phyloP scores from a whole-genome alignment of 2,113 vertebrate species.

The Tringa solitaria region DNA sequence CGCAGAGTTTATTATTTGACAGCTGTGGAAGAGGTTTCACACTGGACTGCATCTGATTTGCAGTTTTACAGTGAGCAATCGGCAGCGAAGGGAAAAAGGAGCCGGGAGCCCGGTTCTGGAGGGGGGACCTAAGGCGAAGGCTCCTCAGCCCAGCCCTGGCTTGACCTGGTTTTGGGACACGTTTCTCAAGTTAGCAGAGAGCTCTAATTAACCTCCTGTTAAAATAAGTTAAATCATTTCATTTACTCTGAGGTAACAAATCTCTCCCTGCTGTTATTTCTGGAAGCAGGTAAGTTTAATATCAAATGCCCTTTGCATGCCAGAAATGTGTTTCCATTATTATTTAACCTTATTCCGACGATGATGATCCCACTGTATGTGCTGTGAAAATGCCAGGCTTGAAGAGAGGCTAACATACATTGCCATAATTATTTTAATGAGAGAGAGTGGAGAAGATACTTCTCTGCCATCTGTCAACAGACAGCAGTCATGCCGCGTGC shows the following conservation, averaged over 20 bases:
- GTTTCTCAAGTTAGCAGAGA: conserved; percentile 35
- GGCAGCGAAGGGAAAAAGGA: conserved; percentile 45
- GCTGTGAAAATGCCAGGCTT: conserved; percentile 39
- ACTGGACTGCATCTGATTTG: conserved; percentile 70
- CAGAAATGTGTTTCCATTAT: conserved; percentile 39
- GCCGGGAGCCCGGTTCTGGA: conserved; percentile 27
- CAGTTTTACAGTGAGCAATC: conserved; percentile 63
- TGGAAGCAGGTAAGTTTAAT: conserved; percentile 46
- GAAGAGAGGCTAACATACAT: conserved; percentile 46
- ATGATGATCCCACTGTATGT: background rate
- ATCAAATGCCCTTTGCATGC: conserved; percentile 39
- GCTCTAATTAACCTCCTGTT: conserved; percentile 66
- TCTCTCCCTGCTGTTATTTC: conserved; percentile 60
- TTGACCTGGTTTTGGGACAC: conserved; percentile 59
- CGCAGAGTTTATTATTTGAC: conserved; percentile 55
- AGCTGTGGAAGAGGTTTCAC: conserved; percentile 64
- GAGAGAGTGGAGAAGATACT: conserved; percentile 33
- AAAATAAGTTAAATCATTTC: conserved; percentile 49
- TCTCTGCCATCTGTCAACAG: conserved; percentile 59
- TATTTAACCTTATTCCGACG: conserved; percentile 37
- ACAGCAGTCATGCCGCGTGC: background rate
- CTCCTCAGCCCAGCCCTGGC: conserved; percentile 2
- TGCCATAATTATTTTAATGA: conserved; percentile 68
- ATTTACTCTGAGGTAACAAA: conserved; percentile 25
- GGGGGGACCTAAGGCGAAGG: conserved; percentile 21